Conservation (phyloP, 2,888 invertebrate species). For the Cataglyphis cursor region DNA sequence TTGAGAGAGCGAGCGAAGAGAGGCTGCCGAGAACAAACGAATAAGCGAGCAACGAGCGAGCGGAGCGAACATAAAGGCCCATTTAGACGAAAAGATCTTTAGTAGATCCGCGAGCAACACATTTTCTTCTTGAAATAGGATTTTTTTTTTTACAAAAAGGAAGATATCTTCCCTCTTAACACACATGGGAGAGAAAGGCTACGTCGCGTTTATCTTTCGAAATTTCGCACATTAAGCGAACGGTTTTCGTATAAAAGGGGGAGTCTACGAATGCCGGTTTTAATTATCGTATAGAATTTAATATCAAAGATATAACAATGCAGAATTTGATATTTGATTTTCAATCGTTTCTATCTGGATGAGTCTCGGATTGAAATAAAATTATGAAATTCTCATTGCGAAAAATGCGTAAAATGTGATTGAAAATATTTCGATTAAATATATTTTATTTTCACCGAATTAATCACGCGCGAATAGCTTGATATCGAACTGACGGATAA, state of each 20-base stretch:
- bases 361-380: conserved; percentile 36
- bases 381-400: conserved; percentile 14
- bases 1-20: conserved; percentile 33
- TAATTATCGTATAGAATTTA: conserved; percentile 48
- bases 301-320: conserved; percentile 39
- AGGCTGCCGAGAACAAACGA: not conserved
- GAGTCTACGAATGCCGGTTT: not conserved
- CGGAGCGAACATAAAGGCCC: conserved; percentile 39
- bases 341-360: conserved; percentile 17
- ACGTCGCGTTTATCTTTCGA: conserved; percentile 18
- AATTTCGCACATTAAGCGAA: conserved; percentile 21
- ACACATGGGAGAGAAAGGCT: not conserved
- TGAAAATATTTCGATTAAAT: conserved; percentile 43
- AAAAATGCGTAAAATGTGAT: conserved; percentile 31
- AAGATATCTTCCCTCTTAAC: not conserved
- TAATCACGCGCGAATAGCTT: not conserved
- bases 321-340: conserved; percentile 42
- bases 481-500: not conserved
- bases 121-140: not conserved
- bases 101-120: not conserved
- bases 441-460: conserved; percentile 28
- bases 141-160: not conserved
- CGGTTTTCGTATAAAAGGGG: conserved; percentile 9
- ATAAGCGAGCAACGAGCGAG: conserved; percentile 4
- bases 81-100: conserved; percentile 39